These are phyloP conservation scores for Phrynosoma platyrhinos DNA, from an alignment of 2,113 vertebrate species.

Conservation along the genomic window DNA sequence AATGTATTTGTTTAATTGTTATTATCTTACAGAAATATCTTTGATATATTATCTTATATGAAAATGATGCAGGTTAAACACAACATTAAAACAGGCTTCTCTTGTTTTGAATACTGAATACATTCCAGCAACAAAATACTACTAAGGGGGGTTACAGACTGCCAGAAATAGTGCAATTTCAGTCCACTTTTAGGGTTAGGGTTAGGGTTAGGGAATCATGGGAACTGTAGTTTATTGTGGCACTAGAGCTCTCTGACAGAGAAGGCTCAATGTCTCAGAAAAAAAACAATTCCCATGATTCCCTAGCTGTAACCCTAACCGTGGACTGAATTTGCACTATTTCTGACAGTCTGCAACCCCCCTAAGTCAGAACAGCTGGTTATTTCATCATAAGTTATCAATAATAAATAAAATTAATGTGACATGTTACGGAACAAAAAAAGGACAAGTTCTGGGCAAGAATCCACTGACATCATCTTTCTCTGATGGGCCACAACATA, in stretches of 20 bases:
- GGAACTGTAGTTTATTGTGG: too few species aligned
- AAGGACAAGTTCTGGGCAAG: neutral
- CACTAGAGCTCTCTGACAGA: too few species aligned
- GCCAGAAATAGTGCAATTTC: too few species aligned
- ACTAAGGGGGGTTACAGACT: too few species aligned
- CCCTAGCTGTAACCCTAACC: too few species aligned
- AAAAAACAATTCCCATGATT: too few species aligned
- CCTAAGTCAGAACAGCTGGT: neutral
- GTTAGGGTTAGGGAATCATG: too few species aligned
- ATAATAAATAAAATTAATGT: conserved; percentile 13
- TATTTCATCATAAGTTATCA: neutral
- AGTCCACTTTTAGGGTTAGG: too few species aligned
- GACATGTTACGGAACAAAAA: neutral
- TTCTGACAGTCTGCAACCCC: too few species aligned
- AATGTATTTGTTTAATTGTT: neutral
- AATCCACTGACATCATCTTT: neutral
- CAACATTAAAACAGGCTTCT: neutral
- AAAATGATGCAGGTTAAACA: neutral
- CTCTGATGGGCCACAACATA: neutral
- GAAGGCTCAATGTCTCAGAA: too few species aligned
- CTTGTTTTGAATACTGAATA: neutral
- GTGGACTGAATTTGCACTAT: too few species aligned
- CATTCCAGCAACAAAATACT: neutral
- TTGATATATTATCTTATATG: too few species aligned
- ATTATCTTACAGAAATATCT: neutral